phyloP scores from a whole-genome alignment of 1,140 invertebrate species.

The Lepidurus packardi region DNA sequence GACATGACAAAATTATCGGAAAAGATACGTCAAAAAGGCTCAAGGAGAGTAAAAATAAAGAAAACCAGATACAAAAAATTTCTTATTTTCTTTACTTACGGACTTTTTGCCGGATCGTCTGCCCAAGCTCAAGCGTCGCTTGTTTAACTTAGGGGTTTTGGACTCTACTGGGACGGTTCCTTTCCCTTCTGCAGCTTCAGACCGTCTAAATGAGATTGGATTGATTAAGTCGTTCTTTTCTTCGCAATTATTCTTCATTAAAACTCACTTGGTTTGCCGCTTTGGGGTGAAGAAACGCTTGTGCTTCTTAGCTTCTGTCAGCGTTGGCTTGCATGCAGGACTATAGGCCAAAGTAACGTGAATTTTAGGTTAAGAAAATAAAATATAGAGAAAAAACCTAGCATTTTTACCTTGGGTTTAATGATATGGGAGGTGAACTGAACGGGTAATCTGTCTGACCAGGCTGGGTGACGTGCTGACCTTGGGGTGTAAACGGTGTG shows the following conservation, averaged over 20 bases:
- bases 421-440: conserved; percentile 39
- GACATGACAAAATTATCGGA: neutral
- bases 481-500: conserved; percentile 35
- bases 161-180: neutral
- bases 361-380: neutral
- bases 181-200: neutral
- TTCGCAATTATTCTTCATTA: too few species aligned
- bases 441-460: conserved; percentile 24
- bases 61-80: neutral
- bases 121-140: conserved; percentile 29
- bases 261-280: neutral
- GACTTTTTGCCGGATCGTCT: conserved; percentile 29
- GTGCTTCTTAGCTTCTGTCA: neutral
- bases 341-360: neutral
- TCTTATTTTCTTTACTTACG: conserved; percentile 22
- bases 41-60: neutral
- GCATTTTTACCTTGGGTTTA: conserved; percentile 41
- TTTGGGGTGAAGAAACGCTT: neutral
- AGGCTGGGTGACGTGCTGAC: conserved; percentile 27
- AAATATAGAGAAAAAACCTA: neutral
- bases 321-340: neutral
- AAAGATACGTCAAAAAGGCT: neutral
- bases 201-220: neutral
- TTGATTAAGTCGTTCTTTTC: too few species aligned
- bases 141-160: conserved; percentile 31